Percentiles rank a stretch among this genome's conserved stretches.
phyloP scores from a whole-genome alignment of 1,140 invertebrate species.

The Drosophila ambigua region DNA sequence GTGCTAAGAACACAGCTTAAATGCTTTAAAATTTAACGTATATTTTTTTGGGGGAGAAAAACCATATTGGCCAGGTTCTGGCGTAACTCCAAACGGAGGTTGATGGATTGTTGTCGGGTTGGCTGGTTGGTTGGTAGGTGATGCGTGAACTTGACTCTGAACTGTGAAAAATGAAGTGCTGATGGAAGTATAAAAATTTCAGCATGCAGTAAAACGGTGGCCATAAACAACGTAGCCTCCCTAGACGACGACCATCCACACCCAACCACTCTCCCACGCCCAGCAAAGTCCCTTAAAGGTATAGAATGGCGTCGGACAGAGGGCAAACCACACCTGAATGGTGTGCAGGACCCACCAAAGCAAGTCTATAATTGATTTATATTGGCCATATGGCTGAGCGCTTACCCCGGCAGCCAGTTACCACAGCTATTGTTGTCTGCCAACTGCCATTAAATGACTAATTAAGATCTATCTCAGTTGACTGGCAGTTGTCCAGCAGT shows the following conservation, averaged over 20 bases:
- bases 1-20: slow-evolving; percentile 39
- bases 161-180: slow-evolving; percentile 51
- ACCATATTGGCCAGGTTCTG: slow-evolving; percentile 3
- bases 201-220: slow-evolving; percentile 40
- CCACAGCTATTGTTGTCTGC: slow-evolving; percentile 65
- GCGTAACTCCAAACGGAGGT: slow-evolving; percentile 5
- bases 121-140: not conserved
- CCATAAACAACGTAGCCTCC: slow-evolving; percentile 38
- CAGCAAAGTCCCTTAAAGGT: slow-evolving; percentile 13
- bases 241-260: not conserved
- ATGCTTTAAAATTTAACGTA: slow-evolving; percentile 28
- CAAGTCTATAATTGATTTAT: slow-evolving; percentile 53
- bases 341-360: slow-evolving; percentile 10
- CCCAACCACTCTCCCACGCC: not conserved
- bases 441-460: slow-evolving; percentile 64
- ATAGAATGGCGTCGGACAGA: not conserved
- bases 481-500: slow-evolving; percentile 64
- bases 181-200: slow-evolving; percentile 46
- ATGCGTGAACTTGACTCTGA: slow-evolving; percentile 39
- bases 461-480: slow-evolving; percentile 67
- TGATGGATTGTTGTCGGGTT: slow-evolving; percentile 35
- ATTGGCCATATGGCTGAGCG: slow-evolving; percentile 36
- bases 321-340: slow-evolving; percentile 37
- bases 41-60: not conserved
- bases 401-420: slow-evolving; percentile 44